Percentiles rank a stretch among this genome's conserved stretches.
These are phyloP conservation scores for Lathronympha strigana DNA, from an alignment of 2,888 invertebrate species.

Conservation along the genomic window DNA sequence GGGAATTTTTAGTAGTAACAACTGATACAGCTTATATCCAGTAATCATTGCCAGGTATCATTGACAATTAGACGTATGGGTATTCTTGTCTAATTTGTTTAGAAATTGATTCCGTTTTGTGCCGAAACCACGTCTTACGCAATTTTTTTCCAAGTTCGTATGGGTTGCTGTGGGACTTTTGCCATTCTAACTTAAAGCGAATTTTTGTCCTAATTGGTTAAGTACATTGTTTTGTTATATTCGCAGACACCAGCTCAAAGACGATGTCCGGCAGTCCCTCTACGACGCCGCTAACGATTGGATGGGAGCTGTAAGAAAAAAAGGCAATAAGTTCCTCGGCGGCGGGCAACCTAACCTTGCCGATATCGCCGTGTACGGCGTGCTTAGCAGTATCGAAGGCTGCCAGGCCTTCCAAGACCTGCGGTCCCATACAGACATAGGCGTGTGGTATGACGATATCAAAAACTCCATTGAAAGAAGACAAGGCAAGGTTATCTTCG, in stretches of 20 bases:
- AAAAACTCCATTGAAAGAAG: constrained; percentile 85
- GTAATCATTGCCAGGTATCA: no score
- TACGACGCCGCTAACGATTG: constrained; percentile 95
- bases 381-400: constrained; percentile 96
- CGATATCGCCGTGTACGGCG: constrained; percentile 96
- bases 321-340: constrained; percentile 92
- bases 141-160: no score
- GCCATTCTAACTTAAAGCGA: no score
- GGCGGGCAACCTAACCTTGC: constrained; percentile 95
- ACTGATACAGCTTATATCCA: no score
- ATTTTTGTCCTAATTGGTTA: not conserved
- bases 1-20: no score
- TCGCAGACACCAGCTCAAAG: constrained; percentile 90
- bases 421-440: constrained; percentile 88
- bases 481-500: constrained; percentile 76
- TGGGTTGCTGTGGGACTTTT: no score
- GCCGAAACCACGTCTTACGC: no score
- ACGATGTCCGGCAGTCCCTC: constrained; percentile 94
- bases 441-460: constrained; percentile 90
- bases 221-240: not conserved
- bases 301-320: constrained; percentile 87
- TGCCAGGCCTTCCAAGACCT: constrained; percentile 95
- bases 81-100: no score
- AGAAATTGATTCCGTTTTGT: no score
- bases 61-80: no score